Evolutionary conservation across 2,888 invertebrate genomes (phyloP), one percentile per base, ranked within the genome.

Genomic region (Drosophila dives): DNA sequence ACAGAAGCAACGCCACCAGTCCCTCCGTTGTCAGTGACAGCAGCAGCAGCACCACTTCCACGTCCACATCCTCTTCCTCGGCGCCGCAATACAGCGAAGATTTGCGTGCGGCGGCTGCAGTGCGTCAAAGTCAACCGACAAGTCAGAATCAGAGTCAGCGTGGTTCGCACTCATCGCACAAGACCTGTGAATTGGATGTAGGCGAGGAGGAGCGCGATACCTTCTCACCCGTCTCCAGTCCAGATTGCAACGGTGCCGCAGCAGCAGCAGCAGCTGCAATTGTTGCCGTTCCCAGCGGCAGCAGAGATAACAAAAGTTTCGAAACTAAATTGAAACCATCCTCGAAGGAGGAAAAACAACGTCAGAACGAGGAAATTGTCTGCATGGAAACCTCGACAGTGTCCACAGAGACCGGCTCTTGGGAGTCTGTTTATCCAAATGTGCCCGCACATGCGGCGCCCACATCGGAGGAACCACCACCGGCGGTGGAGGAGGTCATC

Each of bases 341-440:
- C 2, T 92, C 93, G 5, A 95, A 95, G 89, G 95, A 95, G 88
- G 95, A 95, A 81, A 95, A 95, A 77, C 95, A 95, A 81, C 93
- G 94, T 29, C 94, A 94, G 81, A 95, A 95, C 91, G 95, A 95
- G 90, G 95, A 95, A 88, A 95, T 95, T 72, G 94, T 95, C 23
- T 94, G 94, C 78, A 92, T 95, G 91, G 95, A 95, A 81, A 95
- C 95, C 1, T 95, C 95, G 6, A 95, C 95, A 2, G 93, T 95
- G 62, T 95, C 95, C 38, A 95, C 95, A 10, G 95, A 95, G 91
- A 95, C 95, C 23, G 95, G 95, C 51, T 95, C 95, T 23, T 95
- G 95, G 95, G 95, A 95, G 89, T 94, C 95, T 0, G 94, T 95
- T 15, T 95, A 94, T 91, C 95, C 95, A 15, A 75, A 66, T 8